Evolutionary conservation across 2,888 invertebrate species (phyloP).

Genomic region (Protula sp.): DNA sequence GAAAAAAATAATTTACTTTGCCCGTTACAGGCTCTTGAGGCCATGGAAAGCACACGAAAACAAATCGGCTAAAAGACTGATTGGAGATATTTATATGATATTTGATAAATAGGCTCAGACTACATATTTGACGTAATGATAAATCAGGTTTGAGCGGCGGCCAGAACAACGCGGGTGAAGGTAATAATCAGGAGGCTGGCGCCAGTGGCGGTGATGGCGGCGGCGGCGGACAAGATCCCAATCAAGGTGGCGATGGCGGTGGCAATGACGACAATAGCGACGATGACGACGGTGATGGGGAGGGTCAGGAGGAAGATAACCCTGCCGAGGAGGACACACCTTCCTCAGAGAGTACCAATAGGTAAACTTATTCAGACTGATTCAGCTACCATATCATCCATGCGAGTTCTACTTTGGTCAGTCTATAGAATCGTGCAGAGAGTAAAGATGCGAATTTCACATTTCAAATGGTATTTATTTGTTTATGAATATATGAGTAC

Average conservation of each 20-base stretch:
- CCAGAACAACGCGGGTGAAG: conserved; percentile 2
- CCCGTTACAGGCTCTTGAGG: too few species aligned
- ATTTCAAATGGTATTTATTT: too few species aligned
- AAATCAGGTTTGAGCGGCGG: not conserved
- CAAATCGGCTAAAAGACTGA: too few species aligned
- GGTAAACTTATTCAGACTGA: too few species aligned
- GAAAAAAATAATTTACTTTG: too few species aligned
- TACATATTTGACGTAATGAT: not conserved
- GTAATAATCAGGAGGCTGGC: not conserved
- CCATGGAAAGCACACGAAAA: too few species aligned
- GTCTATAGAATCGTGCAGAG: too few species aligned
- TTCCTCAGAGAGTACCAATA: not conserved
- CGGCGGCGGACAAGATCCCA: not conserved
- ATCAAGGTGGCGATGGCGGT: not conserved
- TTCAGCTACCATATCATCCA: too few species aligned
- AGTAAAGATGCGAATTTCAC: too few species aligned
- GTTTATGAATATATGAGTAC: too few species aligned
- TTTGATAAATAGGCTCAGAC: not conserved
- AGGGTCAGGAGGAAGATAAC: conserved; percentile 1
- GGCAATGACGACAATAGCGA: not conserved
- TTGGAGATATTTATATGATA: not conserved
- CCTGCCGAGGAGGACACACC: not conserved
- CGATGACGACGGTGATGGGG: not conserved
- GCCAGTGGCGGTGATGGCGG: conserved; percentile 1
- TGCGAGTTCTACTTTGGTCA: too few species aligned